Evolutionary conservation across 2,888 invertebrate genomes (phyloP).

Genomic region (Cheilosia pagana): DNA sequence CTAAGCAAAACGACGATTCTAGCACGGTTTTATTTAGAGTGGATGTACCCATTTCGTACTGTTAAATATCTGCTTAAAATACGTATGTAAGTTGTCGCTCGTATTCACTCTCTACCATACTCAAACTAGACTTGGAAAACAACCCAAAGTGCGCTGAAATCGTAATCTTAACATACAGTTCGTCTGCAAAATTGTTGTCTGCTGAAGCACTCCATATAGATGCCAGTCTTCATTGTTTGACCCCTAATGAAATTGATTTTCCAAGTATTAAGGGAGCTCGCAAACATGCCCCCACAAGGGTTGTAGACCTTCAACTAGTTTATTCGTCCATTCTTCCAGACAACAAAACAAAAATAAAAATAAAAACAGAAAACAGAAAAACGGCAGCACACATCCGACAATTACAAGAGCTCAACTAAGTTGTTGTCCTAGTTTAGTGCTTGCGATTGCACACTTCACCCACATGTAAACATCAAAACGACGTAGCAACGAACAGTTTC

Average conservation of each 20-base stretch:
- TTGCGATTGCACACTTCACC: slow-evolving; percentile 73
- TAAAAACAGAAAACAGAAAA: not conserved
- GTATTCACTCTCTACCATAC: too few relatives aligned
- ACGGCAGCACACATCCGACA: slow-evolving; percentile 63
- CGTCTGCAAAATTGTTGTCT: not conserved
- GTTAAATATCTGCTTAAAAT: too few relatives aligned
- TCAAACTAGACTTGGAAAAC: too few relatives aligned
- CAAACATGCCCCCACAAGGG: not conserved
- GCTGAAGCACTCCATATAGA: not conserved
- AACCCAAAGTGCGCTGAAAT: too few relatives aligned
- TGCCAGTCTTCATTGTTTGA: not conserved
- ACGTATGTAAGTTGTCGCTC: too few relatives aligned
- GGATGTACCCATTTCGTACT: not conserved
- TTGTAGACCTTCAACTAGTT: slow-evolving; percentile 71
- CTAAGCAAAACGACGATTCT: not conserved
- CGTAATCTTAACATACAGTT: too few relatives aligned
- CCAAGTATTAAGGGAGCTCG: not conserved
- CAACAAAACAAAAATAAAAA: slow-evolving; percentile 4
- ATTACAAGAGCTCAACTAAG: slow-evolving; percentile 71
- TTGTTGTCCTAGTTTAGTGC: slow-evolving; percentile 75
- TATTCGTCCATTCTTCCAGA: slow-evolving; percentile 51
- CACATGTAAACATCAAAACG: slow-evolving; percentile 65
- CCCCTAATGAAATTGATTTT: not conserved
- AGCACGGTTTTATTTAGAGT: not conserved
- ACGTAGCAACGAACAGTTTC: not conserved